These are phyloP conservation scores for Nasonia vitripennis DNA, from an alignment of 1,140 invertebrate species.

Conservation along the genomic window DNA sequence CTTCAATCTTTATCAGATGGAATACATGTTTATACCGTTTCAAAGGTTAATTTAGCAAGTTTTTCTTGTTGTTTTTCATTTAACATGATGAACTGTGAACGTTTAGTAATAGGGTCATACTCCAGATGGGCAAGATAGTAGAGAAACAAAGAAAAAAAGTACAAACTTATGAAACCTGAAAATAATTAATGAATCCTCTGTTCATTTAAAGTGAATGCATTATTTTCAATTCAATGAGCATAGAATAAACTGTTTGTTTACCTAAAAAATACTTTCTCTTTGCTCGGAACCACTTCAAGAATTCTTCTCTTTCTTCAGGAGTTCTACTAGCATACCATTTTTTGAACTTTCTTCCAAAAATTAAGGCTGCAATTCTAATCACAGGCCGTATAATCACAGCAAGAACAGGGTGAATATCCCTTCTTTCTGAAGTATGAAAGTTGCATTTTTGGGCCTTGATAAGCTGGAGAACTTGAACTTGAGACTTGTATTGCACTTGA, in stretches of 20 bases:
- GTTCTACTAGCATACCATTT: conserved; percentile 74
- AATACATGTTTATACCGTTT: conserved; percentile 55
- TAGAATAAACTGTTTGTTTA: conserved; percentile 9
- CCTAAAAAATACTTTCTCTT: conserved; percentile 59
- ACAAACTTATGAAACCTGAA: conserved; percentile 58
- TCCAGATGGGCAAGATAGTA: conserved; percentile 76
- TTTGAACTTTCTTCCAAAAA: conserved; percentile 70
- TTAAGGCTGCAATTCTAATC: conserved; percentile 64
- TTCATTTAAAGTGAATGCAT: background rate
- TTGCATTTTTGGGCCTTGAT: conserved; percentile 52
- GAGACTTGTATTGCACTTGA: conserved; percentile 29
- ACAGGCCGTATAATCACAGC: conserved; percentile 64
- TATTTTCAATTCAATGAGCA: background rate
- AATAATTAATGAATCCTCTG: conserved; percentile 45
- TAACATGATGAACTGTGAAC: conserved; percentile 76
- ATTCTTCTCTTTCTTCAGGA: conserved; percentile 62
- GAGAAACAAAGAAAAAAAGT: conserved; percentile 54
- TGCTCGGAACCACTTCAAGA: conserved; percentile 59
- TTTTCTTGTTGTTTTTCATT: conserved; percentile 72
- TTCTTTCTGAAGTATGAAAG: conserved; percentile 65
- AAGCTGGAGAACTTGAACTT: conserved; percentile 43
- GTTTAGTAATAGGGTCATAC: conserved; percentile 74
- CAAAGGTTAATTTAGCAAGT: conserved; percentile 64
- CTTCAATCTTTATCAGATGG: background rate
- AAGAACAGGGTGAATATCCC: conserved; percentile 60